phyloP scores from a whole-genome alignment of 2,888 invertebrate genomes.

The Hypomecis atomaria region DNA sequence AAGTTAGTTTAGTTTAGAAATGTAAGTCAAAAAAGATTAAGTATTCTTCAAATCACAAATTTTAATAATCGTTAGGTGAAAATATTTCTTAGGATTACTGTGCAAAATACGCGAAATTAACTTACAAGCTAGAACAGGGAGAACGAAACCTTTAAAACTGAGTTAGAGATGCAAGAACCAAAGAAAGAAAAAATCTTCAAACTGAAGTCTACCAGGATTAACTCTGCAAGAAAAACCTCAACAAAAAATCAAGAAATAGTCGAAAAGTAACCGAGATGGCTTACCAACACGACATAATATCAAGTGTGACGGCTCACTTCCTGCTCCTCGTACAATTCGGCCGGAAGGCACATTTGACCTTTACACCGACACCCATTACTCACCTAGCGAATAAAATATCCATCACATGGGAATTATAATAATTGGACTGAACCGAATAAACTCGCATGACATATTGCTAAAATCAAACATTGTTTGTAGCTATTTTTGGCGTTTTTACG shows the following conservation, averaged over 20 bases:
- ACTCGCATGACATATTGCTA: slow-evolving; percentile 4
- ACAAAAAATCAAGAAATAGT: not conserved
- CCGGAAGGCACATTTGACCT: slow-evolving; percentile 39
- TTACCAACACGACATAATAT: slow-evolving; percentile 9
- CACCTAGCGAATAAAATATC: slow-evolving; percentile 17
- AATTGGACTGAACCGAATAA: not conserved
- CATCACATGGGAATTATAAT: slow-evolving; percentile 17
- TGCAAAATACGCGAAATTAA: no score
- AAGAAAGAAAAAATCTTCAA: no score
- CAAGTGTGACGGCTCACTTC: slow-evolving; percentile 31
- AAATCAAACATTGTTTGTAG: not conserved
- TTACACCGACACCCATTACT: slow-evolving; percentile 18
- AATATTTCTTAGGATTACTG: no score
- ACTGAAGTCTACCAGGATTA: no score
- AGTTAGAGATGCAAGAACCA: no score
- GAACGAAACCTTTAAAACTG: no score
- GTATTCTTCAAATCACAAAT: no score
- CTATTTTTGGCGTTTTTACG: not conserved
- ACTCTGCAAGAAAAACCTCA: no score
- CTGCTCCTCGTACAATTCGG: slow-evolving; percentile 34
- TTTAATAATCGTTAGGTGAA: no score
- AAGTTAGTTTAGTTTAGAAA: no score
- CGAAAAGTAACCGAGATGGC: not conserved
- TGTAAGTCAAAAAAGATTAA: no score
- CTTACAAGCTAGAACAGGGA: no score